Evolutionary conservation across 2,797 vertebrate genomes (phyloP), one percentile per base, ranked within the genome.

Genomic region (Amblyopsis hoosieri): DNA sequence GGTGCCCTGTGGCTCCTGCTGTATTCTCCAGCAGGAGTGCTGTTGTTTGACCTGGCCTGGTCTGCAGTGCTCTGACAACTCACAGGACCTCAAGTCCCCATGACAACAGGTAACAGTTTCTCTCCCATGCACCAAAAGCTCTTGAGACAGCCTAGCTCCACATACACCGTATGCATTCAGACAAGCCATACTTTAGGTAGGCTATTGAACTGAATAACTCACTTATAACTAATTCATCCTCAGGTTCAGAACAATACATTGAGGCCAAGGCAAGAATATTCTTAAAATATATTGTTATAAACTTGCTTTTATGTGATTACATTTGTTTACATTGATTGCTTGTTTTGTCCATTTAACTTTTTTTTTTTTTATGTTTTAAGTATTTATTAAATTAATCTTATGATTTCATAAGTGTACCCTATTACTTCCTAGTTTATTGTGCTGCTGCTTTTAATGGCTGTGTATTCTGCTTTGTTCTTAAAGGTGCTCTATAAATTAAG

Each of bases 1-100:
- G 76, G 60, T 79, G 73, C 33, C 91, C 91, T 69, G 82, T 81
- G 84, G 62, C 72, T 90, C 92, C 92, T 85, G 79, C 76, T 59
- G 65, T 76, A 74, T 64, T 54, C 14, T 65, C 64, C 60, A 67
- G 68, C 59, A 53, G 66, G 53, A 59, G 60, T 72, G 31, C 64
- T 75, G 60, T 53, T 57, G 64, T 48, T 7, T 49, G 57, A 62
- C 14, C 57, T 49, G 33, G 45, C 37, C 61, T 54, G 62, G 60
- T 59, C 54, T 70, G 54, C 47, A 33, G 33, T 51, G 54, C 31
- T 55, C 57, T 64, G 42, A 17, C 70, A 60, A 12, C 9, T n/a
- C 47, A 55, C 29, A 56, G 49, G 66, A 74, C 64, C 64, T 60
- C 57, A 71, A 63, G 57, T 66, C 59, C 45, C 62, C 54, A 11